These are phyloP conservation scores for Troilus luridus DNA, from an alignment of 2,888 invertebrate genomes.

Conservation along the genomic window DNA sequence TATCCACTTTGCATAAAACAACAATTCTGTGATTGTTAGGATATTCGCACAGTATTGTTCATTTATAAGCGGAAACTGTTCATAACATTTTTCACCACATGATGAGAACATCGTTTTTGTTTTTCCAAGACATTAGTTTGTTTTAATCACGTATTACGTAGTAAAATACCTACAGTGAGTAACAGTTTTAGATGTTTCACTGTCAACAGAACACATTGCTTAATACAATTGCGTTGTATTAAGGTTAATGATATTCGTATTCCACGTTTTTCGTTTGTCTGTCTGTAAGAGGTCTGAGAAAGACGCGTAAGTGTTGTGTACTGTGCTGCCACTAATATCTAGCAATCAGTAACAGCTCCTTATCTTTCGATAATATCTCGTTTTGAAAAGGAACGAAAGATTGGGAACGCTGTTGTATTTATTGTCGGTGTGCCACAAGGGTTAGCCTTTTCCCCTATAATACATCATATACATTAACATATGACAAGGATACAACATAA, in stretches of 20 bases:
- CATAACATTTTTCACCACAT: background rate
- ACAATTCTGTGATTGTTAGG: too few relatives aligned
- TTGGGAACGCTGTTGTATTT: background rate
- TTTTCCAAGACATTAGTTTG: background rate
- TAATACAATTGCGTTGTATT: background rate
- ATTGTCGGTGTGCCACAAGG: background rate
- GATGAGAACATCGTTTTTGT: background rate
- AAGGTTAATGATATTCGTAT: background rate
- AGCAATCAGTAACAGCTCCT: background rate
- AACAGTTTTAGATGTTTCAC: background rate
- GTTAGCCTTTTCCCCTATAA: background rate
- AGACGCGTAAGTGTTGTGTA: background rate
- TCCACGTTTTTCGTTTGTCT: background rate
- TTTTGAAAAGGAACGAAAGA: background rate
- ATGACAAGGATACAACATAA: background rate
- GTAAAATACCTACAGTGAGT: background rate
- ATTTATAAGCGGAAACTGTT: background rate
- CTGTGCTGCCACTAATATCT: background rate
- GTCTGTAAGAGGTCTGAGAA: background rate
- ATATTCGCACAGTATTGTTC: background rate
- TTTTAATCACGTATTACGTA: background rate
- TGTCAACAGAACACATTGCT: background rate
- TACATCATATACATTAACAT: background rate
- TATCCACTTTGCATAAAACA: too few relatives aligned
- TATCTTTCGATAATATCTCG: background rate